Conservation (phyloP, 2,797 vertebrate species). For the Molossus alvarezi region DNA sequence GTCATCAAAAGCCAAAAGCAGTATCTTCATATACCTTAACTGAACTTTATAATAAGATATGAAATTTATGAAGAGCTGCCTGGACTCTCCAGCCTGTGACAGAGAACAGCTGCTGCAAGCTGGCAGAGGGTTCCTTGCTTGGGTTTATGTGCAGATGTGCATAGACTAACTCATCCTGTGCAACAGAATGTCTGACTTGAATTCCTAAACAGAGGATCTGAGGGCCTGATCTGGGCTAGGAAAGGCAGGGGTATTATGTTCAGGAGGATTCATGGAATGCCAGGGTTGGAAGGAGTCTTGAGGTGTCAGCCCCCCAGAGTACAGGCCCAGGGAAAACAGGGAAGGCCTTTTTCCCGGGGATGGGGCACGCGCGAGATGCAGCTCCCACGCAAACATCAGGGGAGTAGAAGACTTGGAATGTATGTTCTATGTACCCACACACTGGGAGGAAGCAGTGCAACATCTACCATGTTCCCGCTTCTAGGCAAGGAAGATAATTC, state of each 20-base stretch:
- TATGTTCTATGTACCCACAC: not conserved
- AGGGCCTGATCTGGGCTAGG: not conserved
- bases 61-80: not conserved
- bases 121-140: not conserved
- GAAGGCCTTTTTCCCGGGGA: not conserved
- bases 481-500: conserved; percentile 9
- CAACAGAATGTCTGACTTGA: not conserved
- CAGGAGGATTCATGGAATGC: not conserved
- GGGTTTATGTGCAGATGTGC: not conserved
- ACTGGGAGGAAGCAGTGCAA: not conserved
- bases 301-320: no score
- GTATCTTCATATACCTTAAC: not conserved
- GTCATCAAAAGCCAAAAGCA: not conserved
- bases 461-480: not conserved
- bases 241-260: not conserved
- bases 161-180: not conserved
- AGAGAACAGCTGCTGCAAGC: not conserved
- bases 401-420: not conserved
- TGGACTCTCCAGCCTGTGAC: not conserved
- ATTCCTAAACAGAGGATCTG: not conserved
- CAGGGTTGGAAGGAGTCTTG: not conserved
- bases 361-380: not conserved
- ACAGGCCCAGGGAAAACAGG: not conserved
- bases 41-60: not conserved
- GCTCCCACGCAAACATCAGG: not conserved